phyloP scores from a whole-genome alignment of 2,113 vertebrate species.

The Grallaria varia region DNA sequence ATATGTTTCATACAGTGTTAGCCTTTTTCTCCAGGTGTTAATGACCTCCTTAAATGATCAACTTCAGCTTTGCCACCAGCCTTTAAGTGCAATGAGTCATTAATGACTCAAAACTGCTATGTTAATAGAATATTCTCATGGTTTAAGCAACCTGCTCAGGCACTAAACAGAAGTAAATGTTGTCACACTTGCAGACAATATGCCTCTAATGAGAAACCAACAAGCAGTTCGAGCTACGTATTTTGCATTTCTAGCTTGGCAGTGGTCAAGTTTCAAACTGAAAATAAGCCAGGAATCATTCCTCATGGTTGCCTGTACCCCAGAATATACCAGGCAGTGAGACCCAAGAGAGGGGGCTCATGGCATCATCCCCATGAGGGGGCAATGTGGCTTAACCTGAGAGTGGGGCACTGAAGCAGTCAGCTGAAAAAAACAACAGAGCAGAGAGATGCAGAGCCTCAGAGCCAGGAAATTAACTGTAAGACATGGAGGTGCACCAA shows the following conservation, averaged over 20 bases:
- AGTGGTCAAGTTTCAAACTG: neutral
- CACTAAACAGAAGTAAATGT: conserved; percentile 39
- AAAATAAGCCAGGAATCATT: neutral
- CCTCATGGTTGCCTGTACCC: neutral
- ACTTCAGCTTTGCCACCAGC: conserved; percentile 29
- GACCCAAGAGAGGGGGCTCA: neutral
- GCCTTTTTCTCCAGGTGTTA: neutral
- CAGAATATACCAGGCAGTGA: neutral
- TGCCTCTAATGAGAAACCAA: conserved; percentile 3
- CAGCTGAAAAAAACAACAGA: neutral
- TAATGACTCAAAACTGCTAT: neutral
- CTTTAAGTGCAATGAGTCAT: conserved; percentile 17
- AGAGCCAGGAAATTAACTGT: neutral
- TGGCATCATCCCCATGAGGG: too few species aligned
- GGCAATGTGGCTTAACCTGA: neutral
- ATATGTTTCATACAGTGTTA: neutral
- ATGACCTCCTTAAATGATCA: conserved; percentile 30
- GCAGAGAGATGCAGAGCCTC: neutral
- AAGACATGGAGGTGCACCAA: neutral
- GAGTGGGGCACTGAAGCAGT: neutral
- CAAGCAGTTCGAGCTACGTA: neutral
- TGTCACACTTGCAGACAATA: neutral
- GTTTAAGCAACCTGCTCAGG: conserved; percentile 34
- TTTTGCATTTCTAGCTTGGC: neutral
- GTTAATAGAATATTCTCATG: neutral